Evolutionary conservation across 2,113 vertebrate genomes (phyloP), one percentile per base, ranked within the genome.

Genomic region (Albula goreensis): DNA sequence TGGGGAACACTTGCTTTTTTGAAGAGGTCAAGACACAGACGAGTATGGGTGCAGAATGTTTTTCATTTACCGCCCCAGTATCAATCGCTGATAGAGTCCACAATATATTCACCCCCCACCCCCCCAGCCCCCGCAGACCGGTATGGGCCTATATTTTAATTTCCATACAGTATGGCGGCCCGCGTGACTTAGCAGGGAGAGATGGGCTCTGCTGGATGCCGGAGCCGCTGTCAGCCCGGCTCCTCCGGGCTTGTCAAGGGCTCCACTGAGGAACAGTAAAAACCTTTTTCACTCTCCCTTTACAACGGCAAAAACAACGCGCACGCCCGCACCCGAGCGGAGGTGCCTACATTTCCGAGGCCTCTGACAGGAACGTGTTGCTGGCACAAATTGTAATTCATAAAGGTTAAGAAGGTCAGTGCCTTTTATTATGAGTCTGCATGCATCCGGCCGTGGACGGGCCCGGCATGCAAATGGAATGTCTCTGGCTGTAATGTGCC

Each of bases 351-450:
- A 94, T 93, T 92, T 94, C 94, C 94, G 92, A 94, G 93, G 93
- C 93, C 92, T 94, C 92, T 96, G 95, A 96, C 95, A 96, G 95
- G 94, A 41, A 96, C 94, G 95, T 94, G 94, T 92, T 94, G 93
- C 95, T 95, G 95, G 94, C 95, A 96, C 95, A 96, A 96, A 96
- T 96, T 96, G 95, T 95, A 95, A 96, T 96, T 96, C 95, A 96
- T 93, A 96, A 95, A 96, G 95, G 95, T 96, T 96, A 96, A 96
- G 94, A 94, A 94, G 95, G 95, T 96, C 95, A 96, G 94, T 95
- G 94, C 95, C 95, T 95, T 95, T 96, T 96, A 96, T 96, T 95
- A 95, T 93, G 92, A 94, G 95, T 95, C 95, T 94, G 95, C 93
- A 94, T 94, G 95, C 94, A 94, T 95, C 94, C 93, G 92, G 93